Evolutionary conservation across 1,140 invertebrate genomes (phyloP).

Genomic region (Heliothis subflexa): DNA sequence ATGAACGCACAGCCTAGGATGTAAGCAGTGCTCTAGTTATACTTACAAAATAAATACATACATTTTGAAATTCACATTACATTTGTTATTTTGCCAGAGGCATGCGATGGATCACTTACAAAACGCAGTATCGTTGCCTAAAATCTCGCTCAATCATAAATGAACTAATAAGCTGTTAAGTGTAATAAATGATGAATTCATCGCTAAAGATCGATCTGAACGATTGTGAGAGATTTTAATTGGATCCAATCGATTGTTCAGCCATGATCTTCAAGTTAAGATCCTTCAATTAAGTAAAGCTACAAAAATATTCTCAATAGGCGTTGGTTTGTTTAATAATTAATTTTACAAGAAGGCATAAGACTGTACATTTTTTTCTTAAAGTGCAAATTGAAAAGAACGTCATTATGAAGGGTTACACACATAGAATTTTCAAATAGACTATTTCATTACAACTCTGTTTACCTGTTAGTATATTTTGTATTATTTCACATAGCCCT

Average conservation of each 20-base stretch:
- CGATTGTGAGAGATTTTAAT: neutral
- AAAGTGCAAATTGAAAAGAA: too few species aligned
- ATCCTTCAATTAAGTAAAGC: too few species aligned
- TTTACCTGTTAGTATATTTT: too few species aligned
- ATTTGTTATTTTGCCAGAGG: neutral
- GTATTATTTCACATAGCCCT: too few species aligned
- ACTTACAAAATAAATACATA: neutral
- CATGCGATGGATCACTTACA: slow-evolving; percentile 20
- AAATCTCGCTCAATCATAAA: slow-evolving; percentile 1
- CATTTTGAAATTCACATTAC: slow-evolving; percentile 21
- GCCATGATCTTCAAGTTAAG: neutral
- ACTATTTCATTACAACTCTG: too few species aligned
- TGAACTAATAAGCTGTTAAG: neutral
- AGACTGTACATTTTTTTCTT: too few species aligned
- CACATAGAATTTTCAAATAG: too few species aligned
- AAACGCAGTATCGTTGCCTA: neutral
- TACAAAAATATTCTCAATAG: neutral
- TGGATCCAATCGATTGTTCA: neutral
- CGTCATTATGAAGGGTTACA: too few species aligned
- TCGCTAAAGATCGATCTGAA: neutral
- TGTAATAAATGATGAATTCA: neutral
- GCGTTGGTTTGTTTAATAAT: too few species aligned
- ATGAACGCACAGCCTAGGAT: slow-evolving; percentile 15
- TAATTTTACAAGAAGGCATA: too few species aligned
- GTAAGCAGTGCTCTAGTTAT: slow-evolving; percentile 1